Conservation (phyloP, 2,113 vertebrate species). For the Ploceus nigricollis region DNA sequence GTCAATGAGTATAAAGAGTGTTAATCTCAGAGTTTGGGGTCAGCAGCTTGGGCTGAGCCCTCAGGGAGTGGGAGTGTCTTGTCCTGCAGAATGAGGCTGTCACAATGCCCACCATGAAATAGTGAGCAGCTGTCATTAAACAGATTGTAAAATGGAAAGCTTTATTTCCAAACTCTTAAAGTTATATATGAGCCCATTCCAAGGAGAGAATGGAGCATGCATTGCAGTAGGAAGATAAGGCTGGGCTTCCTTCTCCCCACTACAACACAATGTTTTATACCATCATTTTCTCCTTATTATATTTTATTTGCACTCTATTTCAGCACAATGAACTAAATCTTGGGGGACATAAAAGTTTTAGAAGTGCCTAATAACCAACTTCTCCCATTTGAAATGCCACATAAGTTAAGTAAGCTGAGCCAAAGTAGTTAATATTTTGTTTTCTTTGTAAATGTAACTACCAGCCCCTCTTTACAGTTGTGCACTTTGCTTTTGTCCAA, state of each 20-base stretch:
- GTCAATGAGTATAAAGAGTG: not conserved
- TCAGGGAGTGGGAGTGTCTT: not conserved
- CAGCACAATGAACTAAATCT: constrained; percentile 31
- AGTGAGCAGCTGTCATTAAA: not conserved
- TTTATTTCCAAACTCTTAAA: constrained; percentile 48
- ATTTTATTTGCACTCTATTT: constrained; percentile 38
- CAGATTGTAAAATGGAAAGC: not conserved
- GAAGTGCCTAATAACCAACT: not conserved
- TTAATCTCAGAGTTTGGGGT: not conserved
- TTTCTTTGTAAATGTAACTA: not conserved
- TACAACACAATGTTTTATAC: not conserved
- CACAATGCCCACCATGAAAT: not conserved
- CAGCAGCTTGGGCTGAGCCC: not conserved
- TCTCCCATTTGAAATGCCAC: not conserved
- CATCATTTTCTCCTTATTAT: constrained; percentile 36
- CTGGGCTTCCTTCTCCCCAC: not conserved
- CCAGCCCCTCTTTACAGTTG: not conserved
- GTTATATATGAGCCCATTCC: constrained; percentile 31
- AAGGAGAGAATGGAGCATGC: constrained; percentile 2
- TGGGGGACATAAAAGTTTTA: not conserved
- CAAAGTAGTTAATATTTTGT: not conserved
- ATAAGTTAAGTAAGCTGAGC: not conserved
- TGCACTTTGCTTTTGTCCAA: not conserved
- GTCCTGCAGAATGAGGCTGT: not conserved
- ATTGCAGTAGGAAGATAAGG: constrained; percentile 11